A percentile compares a stretch with the other conserved stretches of the same genome.
Conservation (phyloP, 2,888 invertebrate genomes). For the Gymnoscelis rufifasciata region DNA sequence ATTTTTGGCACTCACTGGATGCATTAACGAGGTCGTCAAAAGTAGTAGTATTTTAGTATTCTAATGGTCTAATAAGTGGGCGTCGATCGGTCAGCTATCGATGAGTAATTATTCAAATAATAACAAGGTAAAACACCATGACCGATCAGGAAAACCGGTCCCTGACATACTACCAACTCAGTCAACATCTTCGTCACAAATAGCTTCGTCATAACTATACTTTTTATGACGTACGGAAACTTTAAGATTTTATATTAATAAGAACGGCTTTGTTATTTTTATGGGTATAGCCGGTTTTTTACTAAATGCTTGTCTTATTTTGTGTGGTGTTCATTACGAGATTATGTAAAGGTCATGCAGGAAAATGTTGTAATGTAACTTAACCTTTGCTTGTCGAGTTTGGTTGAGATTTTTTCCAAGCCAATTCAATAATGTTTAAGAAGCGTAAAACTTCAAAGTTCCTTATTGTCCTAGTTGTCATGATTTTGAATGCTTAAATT, state of each 20-base stretch:
- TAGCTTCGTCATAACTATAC: slow-evolving; percentile 9
- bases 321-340: neutral
- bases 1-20: no score
- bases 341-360: no score
- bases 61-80: neutral
- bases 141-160: slow-evolving; percentile 34
- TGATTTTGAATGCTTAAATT: no score
- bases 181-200: slow-evolving; percentile 39
- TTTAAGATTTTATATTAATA: slow-evolving; percentile 12
- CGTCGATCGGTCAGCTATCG: neutral
- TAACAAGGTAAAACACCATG: slow-evolving; percentile 22
- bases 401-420: no score
- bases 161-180: slow-evolving; percentile 24
- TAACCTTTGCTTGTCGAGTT: neutral
- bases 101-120: slow-evolving; percentile 15
- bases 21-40: no score
- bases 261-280: neutral
- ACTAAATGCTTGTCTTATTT: neutral
- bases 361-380: neutral
- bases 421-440: no score
- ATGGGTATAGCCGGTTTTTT: neutral
- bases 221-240: slow-evolving; percentile 27
- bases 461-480: no score
- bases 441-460: no score
- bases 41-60: no score